Evolutionary conservation across 2,113 vertebrate genomes (phyloP).

Genomic region (Chascanopsetta lugubris): DNA sequence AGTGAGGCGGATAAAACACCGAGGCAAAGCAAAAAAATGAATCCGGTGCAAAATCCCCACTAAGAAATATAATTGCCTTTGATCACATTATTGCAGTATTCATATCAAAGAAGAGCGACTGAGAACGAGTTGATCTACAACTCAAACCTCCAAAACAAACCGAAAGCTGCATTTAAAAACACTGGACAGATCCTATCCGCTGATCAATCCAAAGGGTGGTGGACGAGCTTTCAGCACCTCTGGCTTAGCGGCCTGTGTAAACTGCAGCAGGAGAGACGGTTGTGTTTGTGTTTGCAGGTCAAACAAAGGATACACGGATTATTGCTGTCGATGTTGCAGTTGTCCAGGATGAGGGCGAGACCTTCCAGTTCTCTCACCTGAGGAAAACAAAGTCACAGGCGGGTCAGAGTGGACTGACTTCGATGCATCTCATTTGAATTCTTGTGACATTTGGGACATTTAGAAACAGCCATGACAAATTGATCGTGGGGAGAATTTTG

Average conservation of each 20-base stretch:
- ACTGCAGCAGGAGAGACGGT: conserved; percentile 14
- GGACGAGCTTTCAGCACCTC: too few relatives aligned
- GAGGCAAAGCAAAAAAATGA: neutral
- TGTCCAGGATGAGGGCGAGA: conserved; percentile 93
- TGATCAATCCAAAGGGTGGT: too few relatives aligned
- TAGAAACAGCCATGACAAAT: neutral
- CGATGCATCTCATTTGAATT: neutral
- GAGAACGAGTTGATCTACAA: neutral
- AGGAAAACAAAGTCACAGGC: conserved; percentile 6
- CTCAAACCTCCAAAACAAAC: neutral
- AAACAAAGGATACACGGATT: conserved; percentile 98
- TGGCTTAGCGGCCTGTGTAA: neutral
- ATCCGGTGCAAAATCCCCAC: conserved; percentile 2
- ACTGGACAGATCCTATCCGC: too few relatives aligned
- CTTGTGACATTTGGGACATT: neutral
- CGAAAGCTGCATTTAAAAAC: too few relatives aligned
- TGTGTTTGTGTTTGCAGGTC: conserved; percentile 4
- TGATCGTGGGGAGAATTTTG: too few relatives aligned
- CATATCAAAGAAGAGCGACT: neutral
- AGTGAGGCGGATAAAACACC: neutral
- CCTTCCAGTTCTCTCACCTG: conserved; percentile 92
- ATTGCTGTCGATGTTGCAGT: conserved; percentile 92
- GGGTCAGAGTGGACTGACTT: neutral
- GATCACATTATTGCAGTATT: neutral
- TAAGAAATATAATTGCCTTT: neutral